Conservation (phyloP, 2,797 vertebrate genomes). For the Spheniscus humboldti region DNA sequence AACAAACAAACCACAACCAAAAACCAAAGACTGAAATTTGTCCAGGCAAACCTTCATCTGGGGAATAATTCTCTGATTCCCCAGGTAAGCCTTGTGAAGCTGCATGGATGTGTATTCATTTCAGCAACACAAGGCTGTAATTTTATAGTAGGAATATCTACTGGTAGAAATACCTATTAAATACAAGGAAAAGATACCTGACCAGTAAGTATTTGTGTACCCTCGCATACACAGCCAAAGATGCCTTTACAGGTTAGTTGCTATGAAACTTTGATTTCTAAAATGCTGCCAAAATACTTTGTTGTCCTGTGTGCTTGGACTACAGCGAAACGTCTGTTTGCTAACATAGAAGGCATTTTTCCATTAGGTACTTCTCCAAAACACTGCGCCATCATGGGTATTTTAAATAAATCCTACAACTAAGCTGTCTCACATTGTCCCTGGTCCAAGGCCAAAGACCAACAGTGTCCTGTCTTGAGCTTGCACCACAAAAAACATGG, state of each 20-base stretch:
- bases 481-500: not conserved
- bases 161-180: not conserved
- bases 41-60: not conserved
- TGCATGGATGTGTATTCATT: not conserved
- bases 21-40: not conserved
- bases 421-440: not conserved
- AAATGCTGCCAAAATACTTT: not conserved
- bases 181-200: not conserved
- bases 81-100: not conserved
- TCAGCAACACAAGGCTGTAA: not conserved
- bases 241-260: not conserved
- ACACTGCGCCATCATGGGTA: not conserved
- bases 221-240: not conserved
- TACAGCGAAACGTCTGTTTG: accelerated
- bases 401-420: not conserved
- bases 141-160: not conserved
- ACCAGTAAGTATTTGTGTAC: not conserved
- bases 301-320: accelerated
- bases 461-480: not conserved
- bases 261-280: not conserved
- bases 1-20: not conserved
- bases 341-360: not conserved
- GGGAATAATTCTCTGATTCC: not conserved
- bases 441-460: not conserved
- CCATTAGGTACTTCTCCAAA: not conserved